Conservation (phyloP, 2,888 invertebrate genomes). For the Ferdinandea cuprea region DNA sequence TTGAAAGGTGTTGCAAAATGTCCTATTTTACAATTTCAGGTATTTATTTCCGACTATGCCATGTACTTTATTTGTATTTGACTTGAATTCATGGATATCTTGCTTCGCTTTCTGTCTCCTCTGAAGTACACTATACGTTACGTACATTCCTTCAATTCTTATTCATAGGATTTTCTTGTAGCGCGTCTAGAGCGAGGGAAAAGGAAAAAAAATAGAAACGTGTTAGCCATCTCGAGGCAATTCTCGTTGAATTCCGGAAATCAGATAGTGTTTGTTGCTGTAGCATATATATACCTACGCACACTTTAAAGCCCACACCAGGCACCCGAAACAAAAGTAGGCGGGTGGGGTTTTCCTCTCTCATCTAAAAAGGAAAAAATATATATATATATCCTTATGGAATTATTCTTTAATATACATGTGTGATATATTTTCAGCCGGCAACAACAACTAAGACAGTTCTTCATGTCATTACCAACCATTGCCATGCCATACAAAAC, state of each 20-base stretch:
- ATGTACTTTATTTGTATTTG: neutral
- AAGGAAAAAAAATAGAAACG: neutral
- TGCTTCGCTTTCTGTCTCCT: neutral
- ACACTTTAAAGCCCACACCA: conserved; percentile 1
- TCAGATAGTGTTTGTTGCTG: conserved; percentile 9
- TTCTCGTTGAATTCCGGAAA: conserved; percentile 22
- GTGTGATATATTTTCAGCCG: conserved; percentile 21
- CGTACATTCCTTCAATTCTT: neutral
- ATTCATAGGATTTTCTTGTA: neutral
- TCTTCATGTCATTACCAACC: conserved; percentile 34
- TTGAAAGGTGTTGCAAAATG: neutral
- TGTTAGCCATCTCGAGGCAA: conserved; percentile 14
- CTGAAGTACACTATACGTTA: neutral
- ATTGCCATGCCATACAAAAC: conserved; percentile 3
- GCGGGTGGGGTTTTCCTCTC: neutral
- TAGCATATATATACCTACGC: neutral
- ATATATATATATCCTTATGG: conserved; percentile 25
- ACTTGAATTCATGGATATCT: neutral
- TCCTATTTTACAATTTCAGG: neutral
- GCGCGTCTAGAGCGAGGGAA: neutral
- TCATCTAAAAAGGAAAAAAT: neutral
- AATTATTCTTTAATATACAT: conserved; percentile 29
- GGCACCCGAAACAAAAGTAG: conserved; percentile 12
- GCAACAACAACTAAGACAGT: conserved; percentile 17
- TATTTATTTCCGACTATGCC: neutral